Evolutionary conservation across 2,113 vertebrate species (phyloP).

Genomic region (Oxyruncus cristatus): DNA sequence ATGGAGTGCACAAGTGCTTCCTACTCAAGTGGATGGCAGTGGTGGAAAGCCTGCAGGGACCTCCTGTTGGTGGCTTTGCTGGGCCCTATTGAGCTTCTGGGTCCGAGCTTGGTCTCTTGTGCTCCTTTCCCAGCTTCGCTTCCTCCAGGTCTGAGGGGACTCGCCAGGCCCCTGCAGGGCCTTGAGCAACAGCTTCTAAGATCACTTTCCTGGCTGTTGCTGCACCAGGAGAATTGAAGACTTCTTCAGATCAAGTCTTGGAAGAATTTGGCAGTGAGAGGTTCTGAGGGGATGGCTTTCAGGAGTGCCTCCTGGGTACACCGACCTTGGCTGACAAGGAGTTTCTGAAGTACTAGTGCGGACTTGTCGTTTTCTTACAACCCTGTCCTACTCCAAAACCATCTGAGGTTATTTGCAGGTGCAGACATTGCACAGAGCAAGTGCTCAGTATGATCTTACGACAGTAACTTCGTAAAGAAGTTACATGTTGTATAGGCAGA

Average conservation of each 20-base stretch:
- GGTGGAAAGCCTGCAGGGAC: neutral
- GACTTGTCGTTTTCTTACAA: neutral
- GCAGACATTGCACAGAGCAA: conserved; percentile 38
- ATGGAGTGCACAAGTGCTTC: neutral
- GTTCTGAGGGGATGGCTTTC: neutral
- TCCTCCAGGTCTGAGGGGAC: fast-evolving
- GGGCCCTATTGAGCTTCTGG: neutral
- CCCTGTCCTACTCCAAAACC: neutral
- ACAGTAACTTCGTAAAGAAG: conserved; percentile 50
- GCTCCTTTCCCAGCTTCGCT: neutral
- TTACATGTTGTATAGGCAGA: conserved; percentile 22
- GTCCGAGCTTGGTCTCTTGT: neutral
- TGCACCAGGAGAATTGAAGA: fast-evolving
- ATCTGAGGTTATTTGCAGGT: conserved; percentile 51
- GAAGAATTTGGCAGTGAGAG: neutral
- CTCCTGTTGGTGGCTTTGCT: neutral
- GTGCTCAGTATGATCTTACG: conserved; percentile 34
- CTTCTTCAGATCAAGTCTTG: neutral
- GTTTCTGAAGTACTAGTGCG: neutral
- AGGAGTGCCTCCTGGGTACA: neutral
- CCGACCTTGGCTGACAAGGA: neutral
- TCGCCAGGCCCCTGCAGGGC: neutral
- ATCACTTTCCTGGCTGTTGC: neutral
- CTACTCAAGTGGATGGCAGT: neutral
- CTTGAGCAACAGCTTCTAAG: neutral